These are phyloP conservation scores for Campoletis raptor DNA, from an alignment of 2,888 invertebrate species.

Conservation along the genomic window DNA sequence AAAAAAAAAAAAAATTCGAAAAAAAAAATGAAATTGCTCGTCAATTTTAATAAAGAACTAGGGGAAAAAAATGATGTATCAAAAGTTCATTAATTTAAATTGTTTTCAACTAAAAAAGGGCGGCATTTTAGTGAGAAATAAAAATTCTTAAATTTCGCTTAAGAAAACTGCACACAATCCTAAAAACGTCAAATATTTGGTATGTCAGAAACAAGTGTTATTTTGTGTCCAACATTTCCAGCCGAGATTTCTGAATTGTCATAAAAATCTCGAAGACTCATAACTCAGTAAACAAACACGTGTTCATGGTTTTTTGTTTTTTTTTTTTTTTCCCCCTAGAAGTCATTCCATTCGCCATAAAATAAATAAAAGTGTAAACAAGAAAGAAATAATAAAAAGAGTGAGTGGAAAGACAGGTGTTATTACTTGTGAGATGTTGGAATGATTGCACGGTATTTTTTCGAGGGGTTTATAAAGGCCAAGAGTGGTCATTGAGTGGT, in stretches of 20 bases:
- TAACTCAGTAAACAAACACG: neutral
- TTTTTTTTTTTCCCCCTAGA: neutral
- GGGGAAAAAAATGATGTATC: too few species aligned
- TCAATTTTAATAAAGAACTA: too few species aligned
- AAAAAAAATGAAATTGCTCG: too few species aligned
- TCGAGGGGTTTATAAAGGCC: neutral
- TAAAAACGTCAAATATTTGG: neutral
- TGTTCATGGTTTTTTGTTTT: neutral
- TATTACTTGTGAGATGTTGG: neutral
- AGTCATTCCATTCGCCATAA: neutral
- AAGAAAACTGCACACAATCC: too few species aligned
- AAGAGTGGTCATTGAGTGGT: neutral
- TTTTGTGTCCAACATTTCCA: neutral
- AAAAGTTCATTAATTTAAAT: too few species aligned
- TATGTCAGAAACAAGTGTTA: neutral
- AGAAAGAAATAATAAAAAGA: neutral
- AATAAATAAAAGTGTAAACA: neutral
- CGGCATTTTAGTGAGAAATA: too few species aligned
- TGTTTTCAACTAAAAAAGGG: too few species aligned
- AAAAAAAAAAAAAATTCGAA: too few species aligned
- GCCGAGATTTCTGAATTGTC: neutral
- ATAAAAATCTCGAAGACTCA: neutral
- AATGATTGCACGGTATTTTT: conserved; percentile 3
- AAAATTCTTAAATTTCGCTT: too few species aligned
- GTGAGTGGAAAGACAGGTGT: neutral